Percentiles rank a stretch among this genome's conserved stretches.
Evolutionary conservation across 2,113 vertebrate species (phyloP).

Genomic region (Clarias gariepinus): DNA sequence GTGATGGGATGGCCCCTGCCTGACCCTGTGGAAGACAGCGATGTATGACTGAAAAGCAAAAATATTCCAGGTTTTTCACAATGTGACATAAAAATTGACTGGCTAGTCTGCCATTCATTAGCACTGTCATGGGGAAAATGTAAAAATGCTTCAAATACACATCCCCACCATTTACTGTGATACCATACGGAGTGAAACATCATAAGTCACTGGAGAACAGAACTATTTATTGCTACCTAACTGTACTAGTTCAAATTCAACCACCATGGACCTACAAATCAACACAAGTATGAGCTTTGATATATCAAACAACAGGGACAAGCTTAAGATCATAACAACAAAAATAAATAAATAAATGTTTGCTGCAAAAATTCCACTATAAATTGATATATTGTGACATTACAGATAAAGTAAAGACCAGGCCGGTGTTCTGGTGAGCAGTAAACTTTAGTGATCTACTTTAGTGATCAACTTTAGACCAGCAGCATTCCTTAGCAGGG

Average conservation of each 20-base stretch:
- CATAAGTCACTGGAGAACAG: background rate
- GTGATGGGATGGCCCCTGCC: background rate
- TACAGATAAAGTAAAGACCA: slow-evolving; percentile 1
- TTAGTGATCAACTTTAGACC: background rate
- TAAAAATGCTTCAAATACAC: background rate
- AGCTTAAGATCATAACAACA: background rate
- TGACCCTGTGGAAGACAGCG: slow-evolving; percentile 8
- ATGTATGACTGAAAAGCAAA: background rate
- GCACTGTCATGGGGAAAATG: background rate
- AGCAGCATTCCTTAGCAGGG: slow-evolving; percentile 9
- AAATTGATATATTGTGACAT: background rate
- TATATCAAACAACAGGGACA: background rate
- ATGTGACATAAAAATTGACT: background rate
- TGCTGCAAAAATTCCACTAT: background rate
- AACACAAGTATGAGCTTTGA: background rate
- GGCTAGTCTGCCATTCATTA: background rate
- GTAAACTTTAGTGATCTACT: background rate
- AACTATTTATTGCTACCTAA: background rate
- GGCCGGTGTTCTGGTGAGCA: background rate
- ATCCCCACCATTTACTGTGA: background rate
- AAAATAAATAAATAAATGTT: background rate
- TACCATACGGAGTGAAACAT: background rate
- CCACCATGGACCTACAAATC: background rate
- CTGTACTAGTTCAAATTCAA: background rate
- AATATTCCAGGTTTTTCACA: background rate